Evolutionary conservation across 1,140 invertebrate genomes (phyloP).

Genomic region (Drosophila repleta): DNA sequence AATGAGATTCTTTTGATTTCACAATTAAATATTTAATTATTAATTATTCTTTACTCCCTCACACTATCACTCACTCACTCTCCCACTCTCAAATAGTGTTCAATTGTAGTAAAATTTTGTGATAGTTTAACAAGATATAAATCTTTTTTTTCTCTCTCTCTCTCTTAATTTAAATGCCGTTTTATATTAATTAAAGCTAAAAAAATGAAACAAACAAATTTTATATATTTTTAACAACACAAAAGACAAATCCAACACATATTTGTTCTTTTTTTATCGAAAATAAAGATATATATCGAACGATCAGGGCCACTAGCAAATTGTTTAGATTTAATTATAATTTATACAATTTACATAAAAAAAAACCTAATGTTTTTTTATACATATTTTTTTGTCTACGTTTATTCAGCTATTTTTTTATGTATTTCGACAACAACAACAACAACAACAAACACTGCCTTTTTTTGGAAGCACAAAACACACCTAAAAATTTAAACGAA

Average conservation of each 20-base stretch:
- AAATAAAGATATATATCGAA: constrained; percentile 16
- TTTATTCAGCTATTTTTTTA: constrained; percentile 34
- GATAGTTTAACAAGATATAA: constrained; percentile 60
- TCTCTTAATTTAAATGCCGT: constrained; percentile 22
- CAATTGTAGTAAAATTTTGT: constrained; percentile 71
- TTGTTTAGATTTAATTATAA: constrained; percentile 59
- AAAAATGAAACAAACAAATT: background rate
- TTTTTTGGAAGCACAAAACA: constrained; percentile 50
- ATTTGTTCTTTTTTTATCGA: constrained; percentile 23
- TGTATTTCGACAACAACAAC: constrained; percentile 42
- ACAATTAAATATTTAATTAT: too few relatives aligned
- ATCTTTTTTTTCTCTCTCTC: constrained; percentile 16
- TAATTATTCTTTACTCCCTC: background rate
- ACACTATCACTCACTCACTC: background rate
- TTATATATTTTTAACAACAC: background rate
- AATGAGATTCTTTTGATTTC: constrained; percentile 4
- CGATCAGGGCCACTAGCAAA: constrained; percentile 71
- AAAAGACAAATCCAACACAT: constrained; percentile 51
- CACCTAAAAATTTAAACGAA: constrained; percentile 23
- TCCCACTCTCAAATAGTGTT: constrained; percentile 63
- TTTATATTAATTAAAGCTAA: constrained; percentile 2
- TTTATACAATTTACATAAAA: constrained; percentile 24
- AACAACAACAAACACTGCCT: constrained; percentile 74
- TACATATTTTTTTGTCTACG: constrained; percentile 2
- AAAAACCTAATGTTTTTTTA: constrained; percentile 13